These are phyloP conservation scores for Orientallactaga bullata DNA, from an alignment of 2,113 vertebrate species.

Conservation along the genomic window DNA sequence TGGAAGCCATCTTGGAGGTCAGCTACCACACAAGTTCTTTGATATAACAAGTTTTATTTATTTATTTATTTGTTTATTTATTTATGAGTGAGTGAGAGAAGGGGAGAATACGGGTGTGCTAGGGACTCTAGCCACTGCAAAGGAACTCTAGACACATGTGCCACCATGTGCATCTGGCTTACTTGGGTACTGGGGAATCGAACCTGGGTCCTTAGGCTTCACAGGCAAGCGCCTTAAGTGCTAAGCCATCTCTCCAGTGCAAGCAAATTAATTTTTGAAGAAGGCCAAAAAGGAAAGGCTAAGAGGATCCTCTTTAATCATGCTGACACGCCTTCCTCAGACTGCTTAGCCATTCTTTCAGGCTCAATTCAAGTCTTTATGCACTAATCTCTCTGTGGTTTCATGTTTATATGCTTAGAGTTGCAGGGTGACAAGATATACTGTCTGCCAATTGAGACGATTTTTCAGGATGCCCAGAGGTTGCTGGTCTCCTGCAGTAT, in stretches of 20 bases:
- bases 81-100: no score
- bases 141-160: no score
- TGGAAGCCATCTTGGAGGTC: neutral
- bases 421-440: neutral
- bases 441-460: constrained; percentile 37
- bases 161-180: no score
- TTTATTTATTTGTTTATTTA: no score
- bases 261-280: neutral
- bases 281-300: neutral
- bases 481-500: neutral
- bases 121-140: no score
- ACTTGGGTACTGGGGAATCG: no score
- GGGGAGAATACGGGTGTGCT: no score
- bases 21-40: neutral
- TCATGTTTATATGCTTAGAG: neutral
- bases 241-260: no score
- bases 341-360: constrained; percentile 1
- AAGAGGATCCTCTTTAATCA: neutral
- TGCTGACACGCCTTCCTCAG: neutral
- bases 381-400: neutral
- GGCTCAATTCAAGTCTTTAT: neutral
- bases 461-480: neutral
- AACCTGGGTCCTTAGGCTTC: no score
- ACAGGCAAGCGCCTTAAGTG: no score
- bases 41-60: neutral